Percentiles rank a stretch among this genome's conserved stretches.
Evolutionary conservation across 2,888 invertebrate genomes (phyloP).

Genomic region (Malthinus seriepunctatus): DNA sequence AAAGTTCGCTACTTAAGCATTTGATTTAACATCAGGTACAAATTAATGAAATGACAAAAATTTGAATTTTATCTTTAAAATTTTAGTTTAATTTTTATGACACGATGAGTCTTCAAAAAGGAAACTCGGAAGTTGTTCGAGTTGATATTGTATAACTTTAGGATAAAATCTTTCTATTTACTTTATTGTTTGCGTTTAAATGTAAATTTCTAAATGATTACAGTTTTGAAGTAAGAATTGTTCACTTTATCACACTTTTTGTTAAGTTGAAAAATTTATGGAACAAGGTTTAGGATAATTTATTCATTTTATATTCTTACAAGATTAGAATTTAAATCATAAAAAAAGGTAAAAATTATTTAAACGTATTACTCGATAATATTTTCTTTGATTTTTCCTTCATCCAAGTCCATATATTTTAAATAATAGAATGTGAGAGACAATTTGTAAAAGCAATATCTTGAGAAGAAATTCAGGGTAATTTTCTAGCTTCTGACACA

Average conservation of each 20-base stretch:
- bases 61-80: conserved; percentile 1
- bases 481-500: conserved; percentile 14
- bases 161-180: conserved; percentile 3
- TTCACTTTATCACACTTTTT: no score
- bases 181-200: not conserved
- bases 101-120: not conserved
- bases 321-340: no score
- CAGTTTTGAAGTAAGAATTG: no score
- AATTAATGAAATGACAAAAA: no score
- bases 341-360: no score
- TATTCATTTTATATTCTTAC: no score
- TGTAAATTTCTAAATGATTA: no score
- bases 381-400: not conserved
- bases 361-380: no score
- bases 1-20: no score
- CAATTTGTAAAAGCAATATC: conserved; percentile 6
- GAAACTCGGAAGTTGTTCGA: not conserved
- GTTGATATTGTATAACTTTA: not conserved
- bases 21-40: no score
- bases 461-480: conserved; percentile 13
- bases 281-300: no score
- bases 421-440: conserved; percentile 8
- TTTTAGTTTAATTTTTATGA: conserved; percentile 4
- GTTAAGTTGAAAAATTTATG: no score
- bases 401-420: conserved; percentile 11